These are phyloP conservation scores for Lissocephala sabroskyi DNA, from an alignment of 2,888 invertebrate genomes.

Conservation along the genomic window DNA sequence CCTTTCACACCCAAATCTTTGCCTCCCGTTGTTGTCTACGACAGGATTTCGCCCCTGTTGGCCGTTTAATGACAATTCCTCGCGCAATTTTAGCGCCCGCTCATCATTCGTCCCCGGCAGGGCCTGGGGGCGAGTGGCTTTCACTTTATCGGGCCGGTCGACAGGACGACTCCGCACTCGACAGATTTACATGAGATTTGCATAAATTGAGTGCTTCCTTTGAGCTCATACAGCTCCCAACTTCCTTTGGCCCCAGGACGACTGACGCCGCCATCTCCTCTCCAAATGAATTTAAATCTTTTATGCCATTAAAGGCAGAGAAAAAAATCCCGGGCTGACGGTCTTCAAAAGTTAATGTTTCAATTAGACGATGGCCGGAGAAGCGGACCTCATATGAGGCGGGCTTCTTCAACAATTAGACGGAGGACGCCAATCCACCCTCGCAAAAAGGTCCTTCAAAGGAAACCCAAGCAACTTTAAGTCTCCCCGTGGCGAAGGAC, in stretches of 20 bases:
- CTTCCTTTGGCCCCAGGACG: constrained; percentile 9
- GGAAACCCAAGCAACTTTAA: neutral
- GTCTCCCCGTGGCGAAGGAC: neutral
- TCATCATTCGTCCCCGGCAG: neutral
- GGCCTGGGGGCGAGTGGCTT: neutral
- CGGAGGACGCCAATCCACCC: too few species aligned
- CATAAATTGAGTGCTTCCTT: constrained; percentile 69
- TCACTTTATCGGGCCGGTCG: constrained; percentile 7
- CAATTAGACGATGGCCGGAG: constrained; percentile 36
- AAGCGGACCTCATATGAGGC: too few species aligned
- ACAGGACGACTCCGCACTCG: constrained; percentile 39
- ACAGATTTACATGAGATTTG: constrained; percentile 70
- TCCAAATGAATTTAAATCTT: constrained; percentile 61
- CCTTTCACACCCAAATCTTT: too few species aligned
- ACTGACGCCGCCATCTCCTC: neutral
- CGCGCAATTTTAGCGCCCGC: constrained; percentile 29
- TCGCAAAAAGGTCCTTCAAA: too few species aligned
- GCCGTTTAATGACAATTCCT: constrained; percentile 31
- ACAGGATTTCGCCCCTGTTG: too few species aligned
- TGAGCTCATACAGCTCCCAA: constrained; percentile 32
- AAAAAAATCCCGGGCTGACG: constrained; percentile 54
- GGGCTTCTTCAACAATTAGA: neutral
- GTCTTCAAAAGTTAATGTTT: constrained; percentile 59
- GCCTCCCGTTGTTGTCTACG: too few species aligned
- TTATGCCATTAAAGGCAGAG: constrained; percentile 30